Base-by-base conservation (phyloP, 2,113 vertebrate genomes). In the human region DNA sequence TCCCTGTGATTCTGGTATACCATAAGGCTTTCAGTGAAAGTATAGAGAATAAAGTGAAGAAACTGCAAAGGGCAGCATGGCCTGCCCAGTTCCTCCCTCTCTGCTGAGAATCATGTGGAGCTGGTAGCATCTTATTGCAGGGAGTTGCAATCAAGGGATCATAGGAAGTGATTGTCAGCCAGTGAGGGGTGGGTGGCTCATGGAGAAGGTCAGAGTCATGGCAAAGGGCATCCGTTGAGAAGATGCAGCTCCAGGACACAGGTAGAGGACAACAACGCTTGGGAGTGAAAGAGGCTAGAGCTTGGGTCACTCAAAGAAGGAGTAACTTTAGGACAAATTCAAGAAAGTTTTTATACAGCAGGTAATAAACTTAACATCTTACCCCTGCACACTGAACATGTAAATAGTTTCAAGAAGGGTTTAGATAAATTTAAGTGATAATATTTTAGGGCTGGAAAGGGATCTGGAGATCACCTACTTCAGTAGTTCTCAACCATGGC, bases 361-460 rank as follows among this genome's bases (percentile, higher is more conserved):
- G n/a, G 70, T 64, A 80, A 88, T 82, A 91, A 66, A 84, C 48
- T 83, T 52, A 18, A 45, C 45, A 95, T 92, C 73, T 76, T 32
- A 40, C 30, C 17, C 45, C 3, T 30, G 64, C 50, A 66, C 25
- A 23, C 32, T 73, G 64, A 94, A 78, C 66, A 81, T 86, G 66
- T 76, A 85, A 92, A 76, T 73, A 64, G 45, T 94, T 94, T 89
- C 73, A 59, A 80, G 76, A 93, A 85, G 25, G 3, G 8, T 32
- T 86, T 89, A 93, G 82, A 96, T 94, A 93, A 85, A 92, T 89
- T 89, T 64, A 70, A n/a, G 13, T 48, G 92, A 91, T 96, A 93
- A 72, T 57, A 96, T 93, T 79, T 91, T 76, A 95, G 50, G 17
- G 3, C 40, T 79, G 43, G 55, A 76, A 97, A 84, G 32, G n/a